Evolutionary conservation across 2,888 invertebrate genomes (phyloP), one percentile per base, ranked within the genome.

Genomic region (Rotaria magnacalcarata): DNA sequence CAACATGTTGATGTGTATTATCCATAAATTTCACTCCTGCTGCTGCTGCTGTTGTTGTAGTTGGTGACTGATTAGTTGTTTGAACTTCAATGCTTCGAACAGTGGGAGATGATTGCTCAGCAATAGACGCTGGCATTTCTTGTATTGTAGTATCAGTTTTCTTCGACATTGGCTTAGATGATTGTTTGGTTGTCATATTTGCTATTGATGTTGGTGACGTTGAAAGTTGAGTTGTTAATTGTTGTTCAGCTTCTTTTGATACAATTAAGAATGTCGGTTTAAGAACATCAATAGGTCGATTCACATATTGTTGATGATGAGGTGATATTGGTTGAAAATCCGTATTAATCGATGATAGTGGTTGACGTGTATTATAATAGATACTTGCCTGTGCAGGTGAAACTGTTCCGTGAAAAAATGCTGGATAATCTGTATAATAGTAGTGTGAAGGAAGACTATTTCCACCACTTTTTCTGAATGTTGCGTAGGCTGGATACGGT

Each of bases 291-390:
- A 80, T n/a, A n/a, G 43, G 47, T 43, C 47, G 43, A 24, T n/a
- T 8, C 21, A 3, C n/a, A 10, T 47, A 80, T 47, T 80, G 80
- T n/a, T 43, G 80, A 80, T 80, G 80, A 80, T 80, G 43, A n/a
- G 80, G 80, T 24, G 80, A 80, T 21, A 80, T 80, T 43, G 80
- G 80, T 80, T 80, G 80, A 80, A 80, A 80, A 80, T 80, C 47
- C 5, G 80, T 24, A 47, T 43, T 43, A 10, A 47, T n/a, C n/a
- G 80, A 47, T 24, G 80, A 80, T 2, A 47, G 8, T n/a, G 47
- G 47, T 47, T 47, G 80, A n/a, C 80, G 24, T 11, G 47, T 24
- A n/a, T 24, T 43, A 10, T 24, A 47, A 80, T 80, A 80, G 1
- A 24, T n/a, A 47, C 14, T 24, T 80, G 24, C 10, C 47, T 47